These are phyloP conservation scores for Serranus cabrilla DNA, from an alignment of 2,797 vertebrate species.

Conservation along the genomic window DNA sequence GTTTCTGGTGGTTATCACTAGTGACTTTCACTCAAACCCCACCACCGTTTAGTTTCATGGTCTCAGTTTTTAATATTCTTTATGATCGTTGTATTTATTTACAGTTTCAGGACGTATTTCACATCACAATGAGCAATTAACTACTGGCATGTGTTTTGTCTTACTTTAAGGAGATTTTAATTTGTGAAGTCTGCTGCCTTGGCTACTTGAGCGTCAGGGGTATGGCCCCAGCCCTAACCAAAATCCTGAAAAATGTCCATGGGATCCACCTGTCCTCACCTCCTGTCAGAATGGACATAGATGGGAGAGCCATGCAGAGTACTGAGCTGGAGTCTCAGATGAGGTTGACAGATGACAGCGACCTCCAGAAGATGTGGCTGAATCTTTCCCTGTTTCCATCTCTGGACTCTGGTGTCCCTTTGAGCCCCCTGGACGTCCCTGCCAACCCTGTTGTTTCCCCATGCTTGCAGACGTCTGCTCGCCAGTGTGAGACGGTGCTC, in stretches of 20 bases:
- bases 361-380: slow-evolving; percentile 84
- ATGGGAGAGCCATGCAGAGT: slow-evolving; percentile 77
- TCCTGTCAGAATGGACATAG: slow-evolving; percentile 85
- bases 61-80: neutral
- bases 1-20: neutral
- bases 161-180: slow-evolving; percentile 23
- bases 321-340: slow-evolving; percentile 84
- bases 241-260: slow-evolving; percentile 87
- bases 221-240: slow-evolving; percentile 93
- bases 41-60: neutral
- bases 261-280: slow-evolving; percentile 89
- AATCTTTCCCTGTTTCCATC: slow-evolving; percentile 85
- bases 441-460: slow-evolving; percentile 71
- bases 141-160: slow-evolving; percentile 4
- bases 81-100: no score
- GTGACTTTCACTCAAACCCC: neutral
- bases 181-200: slow-evolving; percentile 17
- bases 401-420: slow-evolving; percentile 79
- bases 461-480: slow-evolving; percentile 73
- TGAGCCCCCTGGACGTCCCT: slow-evolving; percentile 80
- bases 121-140: neutral
- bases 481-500: slow-evolving; percentile 81
- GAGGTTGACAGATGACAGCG: slow-evolving; percentile 82
- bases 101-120: no score
- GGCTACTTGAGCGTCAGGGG: neutral